Base-by-base conservation (phyloP, 2,113 vertebrate species). In the Silurus meridionalis region DNA sequence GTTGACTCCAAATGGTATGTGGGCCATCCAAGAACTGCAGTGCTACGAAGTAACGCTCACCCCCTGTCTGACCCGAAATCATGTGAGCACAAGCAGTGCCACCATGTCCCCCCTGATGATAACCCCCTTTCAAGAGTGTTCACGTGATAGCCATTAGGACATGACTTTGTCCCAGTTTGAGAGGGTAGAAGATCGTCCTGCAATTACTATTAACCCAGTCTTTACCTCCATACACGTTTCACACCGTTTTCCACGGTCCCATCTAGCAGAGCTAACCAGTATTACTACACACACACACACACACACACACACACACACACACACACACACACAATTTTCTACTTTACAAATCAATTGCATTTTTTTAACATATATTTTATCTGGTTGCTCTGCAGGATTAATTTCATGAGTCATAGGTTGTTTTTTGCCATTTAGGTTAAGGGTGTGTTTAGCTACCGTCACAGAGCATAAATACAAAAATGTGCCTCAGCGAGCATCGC, bases 31-130 rank as follows among this genome's bases (percentile, higher is more conserved):
- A 87, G 64, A 85, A 82, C 86, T 83, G 87, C 89, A 67, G 84
- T 92, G 86, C 93, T 92, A 94, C 91, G 92, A 92, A 94, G 91
- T 92, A 93, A 92, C 85, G 19, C 86, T 74, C 82, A 84, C 84
- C 75, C 79, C 9, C 69, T 80, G 77, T 88, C 89, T 86, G 87
- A 88, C 83, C 87, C 83, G 89, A 72, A 69, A 84, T 61, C 89
- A 85, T 89, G 86, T 91, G 92, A 93, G 83, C 84, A 82, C 60
- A 80, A 86, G 88, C 91, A 89, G 84, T 37, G 19, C 14, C 75
- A 74, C 57, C 19, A 75, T 7, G 58, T 48, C n/a, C 13, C 15
- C 37, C 21, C 52, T 82, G 58, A 86, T 83, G 55, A 91, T 9
- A 67, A 74, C 85, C 37, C 90, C 52, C 89, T 90, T 89, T 92